A percentile compares a stretch with the other conserved stretches of the same genome.
These are phyloP conservation scores for Coleophora deauratella DNA, from an alignment of 2,888 invertebrate genomes.

Conservation along the genomic window DNA sequence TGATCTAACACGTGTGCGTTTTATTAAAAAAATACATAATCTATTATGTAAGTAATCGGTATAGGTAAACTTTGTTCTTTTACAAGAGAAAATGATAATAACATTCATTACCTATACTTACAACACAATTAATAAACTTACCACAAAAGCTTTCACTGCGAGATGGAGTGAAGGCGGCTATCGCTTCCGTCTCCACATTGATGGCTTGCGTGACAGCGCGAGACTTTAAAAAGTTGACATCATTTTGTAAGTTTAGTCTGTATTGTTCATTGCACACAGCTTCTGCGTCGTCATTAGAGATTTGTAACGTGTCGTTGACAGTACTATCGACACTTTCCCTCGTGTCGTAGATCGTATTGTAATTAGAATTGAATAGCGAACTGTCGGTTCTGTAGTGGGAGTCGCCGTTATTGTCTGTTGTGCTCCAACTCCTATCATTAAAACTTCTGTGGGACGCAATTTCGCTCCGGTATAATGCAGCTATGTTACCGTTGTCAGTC, in stretches of 20 bases:
- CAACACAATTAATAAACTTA: slow-evolving; percentile 13
- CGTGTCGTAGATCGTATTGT: slow-evolving; percentile 27
- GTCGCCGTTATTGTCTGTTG: slow-evolving; percentile 25
- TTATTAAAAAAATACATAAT: no score
- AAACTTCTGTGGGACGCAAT: slow-evolving; percentile 28
- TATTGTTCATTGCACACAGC: slow-evolving; percentile 55
- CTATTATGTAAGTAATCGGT: no score
- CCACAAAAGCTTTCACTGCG: slow-evolving; percentile 29
- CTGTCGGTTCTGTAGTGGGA: slow-evolving; percentile 26
- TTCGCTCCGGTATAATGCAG: slow-evolving; percentile 29
- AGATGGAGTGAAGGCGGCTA: slow-evolving; percentile 18
- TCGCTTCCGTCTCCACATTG: slow-evolving; percentile 39
- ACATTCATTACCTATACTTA: no score
- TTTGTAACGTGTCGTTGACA: slow-evolving; percentile 25
- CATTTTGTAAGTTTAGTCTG: slow-evolving; percentile 41
- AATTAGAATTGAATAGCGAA: slow-evolving; percentile 31
- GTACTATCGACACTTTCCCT: slow-evolving; percentile 27
- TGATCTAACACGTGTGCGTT: no score
- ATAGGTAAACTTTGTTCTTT: no score
- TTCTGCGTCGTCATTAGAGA: slow-evolving; percentile 22
- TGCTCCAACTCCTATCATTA: slow-evolving; percentile 32
- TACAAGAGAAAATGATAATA: no score
- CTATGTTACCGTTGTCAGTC: slow-evolving; percentile 52
- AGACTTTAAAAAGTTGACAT: slow-evolving; percentile 25
- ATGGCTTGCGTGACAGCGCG: slow-evolving; percentile 24